Conservation (phyloP, 2,888 invertebrate genomes). For the Dicyrtomina minuta region DNA sequence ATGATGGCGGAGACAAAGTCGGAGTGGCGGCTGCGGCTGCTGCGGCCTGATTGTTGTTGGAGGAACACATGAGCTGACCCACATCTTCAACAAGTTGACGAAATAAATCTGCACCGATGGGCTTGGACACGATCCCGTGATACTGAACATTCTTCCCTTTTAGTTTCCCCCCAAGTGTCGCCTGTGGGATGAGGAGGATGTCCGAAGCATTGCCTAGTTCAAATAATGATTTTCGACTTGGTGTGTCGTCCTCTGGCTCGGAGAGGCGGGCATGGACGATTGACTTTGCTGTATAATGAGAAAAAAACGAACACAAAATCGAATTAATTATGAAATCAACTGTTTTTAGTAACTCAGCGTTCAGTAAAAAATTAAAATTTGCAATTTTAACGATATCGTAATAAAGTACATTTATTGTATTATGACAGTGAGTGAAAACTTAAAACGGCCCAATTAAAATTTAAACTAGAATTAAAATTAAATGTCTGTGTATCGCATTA, state of each 20-base stretch:
- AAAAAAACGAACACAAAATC: not conserved
- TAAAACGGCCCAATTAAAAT: not conserved
- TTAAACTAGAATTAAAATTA: constrained; percentile 6
- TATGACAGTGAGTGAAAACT: too few relatives aligned
- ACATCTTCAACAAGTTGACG: constrained; percentile 44
- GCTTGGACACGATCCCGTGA: constrained; percentile 58
- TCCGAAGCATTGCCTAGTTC: constrained; percentile 56
- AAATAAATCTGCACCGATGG: constrained; percentile 56
- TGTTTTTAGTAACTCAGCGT: not conserved
- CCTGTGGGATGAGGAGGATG: constrained; percentile 58
- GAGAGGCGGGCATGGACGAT: constrained; percentile 43
- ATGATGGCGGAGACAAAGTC: too few relatives aligned
- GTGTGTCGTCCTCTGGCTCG: constrained; percentile 35
- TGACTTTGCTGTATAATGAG: constrained; percentile 44
- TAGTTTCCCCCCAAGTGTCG: constrained; percentile 58
- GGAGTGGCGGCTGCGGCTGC: constrained; percentile 8
- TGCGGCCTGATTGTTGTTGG: not conserved
- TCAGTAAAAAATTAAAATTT: not conserved
- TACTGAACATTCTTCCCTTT: constrained; percentile 59
- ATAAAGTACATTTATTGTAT: too few relatives aligned
- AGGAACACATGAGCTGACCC: constrained; percentile 42
- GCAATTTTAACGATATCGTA: too few relatives aligned
- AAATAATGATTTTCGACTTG: constrained; percentile 35
- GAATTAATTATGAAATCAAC: not conserved
- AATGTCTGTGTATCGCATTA: not conserved